Evolutionary conservation across 2,888 invertebrate genomes (phyloP).

Genomic region (Coleophora flavipennella): DNA sequence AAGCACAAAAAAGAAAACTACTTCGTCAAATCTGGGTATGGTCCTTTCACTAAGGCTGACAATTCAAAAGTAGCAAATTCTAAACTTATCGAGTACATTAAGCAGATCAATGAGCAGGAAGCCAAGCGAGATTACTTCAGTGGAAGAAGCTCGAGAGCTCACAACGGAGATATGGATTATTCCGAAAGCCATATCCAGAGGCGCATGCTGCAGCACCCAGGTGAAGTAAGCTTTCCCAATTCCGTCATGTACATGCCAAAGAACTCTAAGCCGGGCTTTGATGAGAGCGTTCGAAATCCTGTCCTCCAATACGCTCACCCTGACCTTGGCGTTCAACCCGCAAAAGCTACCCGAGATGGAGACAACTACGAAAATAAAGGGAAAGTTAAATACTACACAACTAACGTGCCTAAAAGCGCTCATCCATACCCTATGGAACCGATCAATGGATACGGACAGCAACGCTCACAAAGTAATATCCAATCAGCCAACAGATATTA

Average conservation of each 20-base stretch:
- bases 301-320: slow-evolving; percentile 87
- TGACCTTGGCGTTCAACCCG: slow-evolving; percentile 83
- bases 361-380: slow-evolving; percentile 44
- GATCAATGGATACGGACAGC: slow-evolving; percentile 52
- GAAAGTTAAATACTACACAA: slow-evolving; percentile 65
- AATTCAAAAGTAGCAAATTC: slow-evolving; percentile 72
- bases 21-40: slow-evolving; percentile 63
- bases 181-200: slow-evolving; percentile 76
- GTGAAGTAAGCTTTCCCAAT: slow-evolving; percentile 75
- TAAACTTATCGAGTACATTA: slow-evolving; percentile 77
- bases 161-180: slow-evolving; percentile 56
- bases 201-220: slow-evolving; percentile 80
- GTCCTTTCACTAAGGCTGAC: slow-evolving; percentile 76
- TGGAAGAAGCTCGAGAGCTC: slow-evolving; percentile 62
- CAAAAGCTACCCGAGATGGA: slow-evolving; percentile 69
- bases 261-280: slow-evolving; percentile 74
- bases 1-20: slow-evolving; percentile 59
- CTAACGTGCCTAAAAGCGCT: slow-evolving; percentile 68
- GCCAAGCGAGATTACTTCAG: slow-evolving; percentile 74
- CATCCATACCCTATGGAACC: slow-evolving; percentile 72
- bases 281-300: slow-evolving; percentile 80
- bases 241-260: slow-evolving; percentile 77
- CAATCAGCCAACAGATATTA: slow-evolving; percentile 56
- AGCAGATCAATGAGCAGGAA: slow-evolving; percentile 78
- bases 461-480: slow-evolving; percentile 55